These are phyloP conservation scores for Ctenochaetus hawaiiensis DNA, from an alignment of 2,797 vertebrate genomes.

Conservation along the genomic window DNA sequence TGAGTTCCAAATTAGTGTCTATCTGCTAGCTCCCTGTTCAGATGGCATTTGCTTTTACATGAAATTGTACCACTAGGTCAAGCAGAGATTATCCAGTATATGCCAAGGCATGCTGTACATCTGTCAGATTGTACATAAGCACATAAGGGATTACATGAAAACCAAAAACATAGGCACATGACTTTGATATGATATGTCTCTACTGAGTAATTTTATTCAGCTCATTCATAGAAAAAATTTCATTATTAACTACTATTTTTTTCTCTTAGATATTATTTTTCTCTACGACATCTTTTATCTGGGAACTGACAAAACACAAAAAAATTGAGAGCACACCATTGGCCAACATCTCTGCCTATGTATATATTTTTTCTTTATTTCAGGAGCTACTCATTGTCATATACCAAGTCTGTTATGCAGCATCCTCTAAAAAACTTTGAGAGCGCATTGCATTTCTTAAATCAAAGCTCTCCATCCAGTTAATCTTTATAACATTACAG, in stretches of 20 bases:
- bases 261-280: not conserved
- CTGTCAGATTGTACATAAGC: constrained; percentile 58
- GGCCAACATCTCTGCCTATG: not conserved
- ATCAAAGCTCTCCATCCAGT: not conserved
- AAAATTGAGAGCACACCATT: not conserved
- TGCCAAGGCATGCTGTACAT: constrained; percentile 58
- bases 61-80: constrained; percentile 75
- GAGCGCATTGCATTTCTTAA: not conserved
- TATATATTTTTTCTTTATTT: not conserved
- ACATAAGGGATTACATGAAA: constrained; percentile 46
- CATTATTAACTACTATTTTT: not conserved
- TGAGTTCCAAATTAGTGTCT: constrained; percentile 34
- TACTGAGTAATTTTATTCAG: not conserved
- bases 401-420: not conserved
- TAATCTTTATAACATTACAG: not conserved
- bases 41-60: constrained; percentile 35
- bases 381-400: constrained; percentile 7
- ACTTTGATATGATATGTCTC: constrained; percentile 9
- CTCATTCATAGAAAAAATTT: not conserved
- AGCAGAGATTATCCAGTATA: constrained; percentile 67
- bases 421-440: not conserved
- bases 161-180: constrained; percentile 16
- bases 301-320: not conserved
- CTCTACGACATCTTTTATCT: not conserved
- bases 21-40: constrained; percentile 27